Evolutionary conservation across 2,888 invertebrate genomes (phyloP).

Genomic region (Marronus borbonicus): DNA sequence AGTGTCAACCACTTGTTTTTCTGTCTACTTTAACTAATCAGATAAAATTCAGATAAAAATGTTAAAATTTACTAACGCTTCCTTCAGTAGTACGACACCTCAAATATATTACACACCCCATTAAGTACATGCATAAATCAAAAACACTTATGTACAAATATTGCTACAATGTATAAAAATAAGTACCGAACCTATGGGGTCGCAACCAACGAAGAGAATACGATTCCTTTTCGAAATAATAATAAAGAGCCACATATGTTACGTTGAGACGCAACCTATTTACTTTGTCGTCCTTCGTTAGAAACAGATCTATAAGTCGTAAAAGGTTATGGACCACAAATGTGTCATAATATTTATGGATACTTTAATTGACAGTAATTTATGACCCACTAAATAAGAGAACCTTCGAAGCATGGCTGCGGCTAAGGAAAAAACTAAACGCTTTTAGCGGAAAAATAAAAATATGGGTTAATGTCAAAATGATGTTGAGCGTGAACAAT

Average conservation of each 20-base stretch:
- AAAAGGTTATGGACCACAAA: constrained; percentile 42
- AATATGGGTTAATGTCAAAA: constrained; percentile 26
- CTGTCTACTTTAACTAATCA: too few relatives aligned
- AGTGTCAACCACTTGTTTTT: too few relatives aligned
- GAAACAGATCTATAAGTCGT: constrained; percentile 37
- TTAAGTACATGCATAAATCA: constrained; percentile 30
- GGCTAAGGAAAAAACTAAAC: not conserved
- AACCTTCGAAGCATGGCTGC: not conserved
- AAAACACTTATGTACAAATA: constrained; percentile 1
- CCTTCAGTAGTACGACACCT: not conserved
- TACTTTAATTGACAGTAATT: constrained; percentile 43
- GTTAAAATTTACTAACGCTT: not conserved
- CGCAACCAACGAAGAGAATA: not conserved
- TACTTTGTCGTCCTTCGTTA: constrained; percentile 25
- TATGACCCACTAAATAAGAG: constrained; percentile 34
- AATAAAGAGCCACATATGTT: not conserved
- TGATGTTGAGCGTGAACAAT: constrained; percentile 19
- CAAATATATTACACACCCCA: not conserved
- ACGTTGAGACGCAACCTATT: constrained; percentile 1
- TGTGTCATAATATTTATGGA: constrained; percentile 46
- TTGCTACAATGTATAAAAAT: constrained; percentile 25
- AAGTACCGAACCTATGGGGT: not conserved
- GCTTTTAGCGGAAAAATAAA: constrained; percentile 25
- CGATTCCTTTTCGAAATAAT: not conserved
- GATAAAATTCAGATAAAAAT: too few relatives aligned